Evolutionary conservation across 35 echinoderm and acorn worm species (phyloP).

Genomic region (Amphiura filiformis): DNA sequence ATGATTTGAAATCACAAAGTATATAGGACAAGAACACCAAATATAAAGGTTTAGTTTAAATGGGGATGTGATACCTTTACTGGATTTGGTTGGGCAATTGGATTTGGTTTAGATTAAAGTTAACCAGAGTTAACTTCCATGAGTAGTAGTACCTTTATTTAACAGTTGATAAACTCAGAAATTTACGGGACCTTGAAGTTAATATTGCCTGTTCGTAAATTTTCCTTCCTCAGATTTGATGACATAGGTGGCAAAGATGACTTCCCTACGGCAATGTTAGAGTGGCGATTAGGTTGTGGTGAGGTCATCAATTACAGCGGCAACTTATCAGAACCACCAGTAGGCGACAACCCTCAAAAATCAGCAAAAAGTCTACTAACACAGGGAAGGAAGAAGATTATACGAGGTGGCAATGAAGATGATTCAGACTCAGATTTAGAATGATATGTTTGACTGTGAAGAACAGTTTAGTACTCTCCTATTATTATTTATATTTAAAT

Average conservation of each 20-base stretch:
- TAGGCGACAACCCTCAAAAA: constrained; percentile 30
- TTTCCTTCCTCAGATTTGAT: constrained; percentile 64
- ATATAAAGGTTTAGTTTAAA: no score
- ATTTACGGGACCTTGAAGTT: no score
- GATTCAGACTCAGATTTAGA: constrained; percentile 93
- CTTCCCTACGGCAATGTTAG: constrained; percentile 96
- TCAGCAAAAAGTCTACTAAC: constrained; percentile 43
- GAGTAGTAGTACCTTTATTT: no score
- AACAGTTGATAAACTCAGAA: no score
- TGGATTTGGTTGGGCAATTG: no score
- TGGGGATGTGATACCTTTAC: no score
- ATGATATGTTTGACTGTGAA: neutral
- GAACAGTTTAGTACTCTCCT: neutral
- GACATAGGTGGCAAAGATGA: constrained; percentile 87
- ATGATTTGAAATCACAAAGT: no score
- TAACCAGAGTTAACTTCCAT: neutral
- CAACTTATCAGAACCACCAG: constrained; percentile 85
- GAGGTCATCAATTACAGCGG: constrained; percentile 90
- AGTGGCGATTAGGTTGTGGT: constrained; percentile 92
- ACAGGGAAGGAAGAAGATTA: constrained; percentile 77
- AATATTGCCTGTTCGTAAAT: no score
- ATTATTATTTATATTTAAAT: no score
- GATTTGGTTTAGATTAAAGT: neutral
- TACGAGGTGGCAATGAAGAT: constrained; percentile 69
- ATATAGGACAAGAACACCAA: no score